Evolutionary conservation across 2,888 invertebrate genomes (phyloP).

Genomic region (Hypsopygia costalis): DNA sequence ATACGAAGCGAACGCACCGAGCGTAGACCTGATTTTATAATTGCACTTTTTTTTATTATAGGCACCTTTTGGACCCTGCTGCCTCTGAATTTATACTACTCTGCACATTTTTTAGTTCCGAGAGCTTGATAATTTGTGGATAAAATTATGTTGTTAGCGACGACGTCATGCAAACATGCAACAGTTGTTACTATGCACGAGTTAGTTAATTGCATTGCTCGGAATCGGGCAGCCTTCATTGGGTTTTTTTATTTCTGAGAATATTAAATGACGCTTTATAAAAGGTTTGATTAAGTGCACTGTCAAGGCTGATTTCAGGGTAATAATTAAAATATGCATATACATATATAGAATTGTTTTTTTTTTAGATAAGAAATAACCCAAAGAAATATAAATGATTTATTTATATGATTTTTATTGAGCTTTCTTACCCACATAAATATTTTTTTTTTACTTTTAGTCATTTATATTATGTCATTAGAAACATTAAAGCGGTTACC

Average conservation of each 20-base stretch:
- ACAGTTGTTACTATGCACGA: conserved; percentile 39
- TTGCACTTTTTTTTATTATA: not conserved
- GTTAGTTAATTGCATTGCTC: conserved; percentile 26
- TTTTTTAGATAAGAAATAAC: no score
- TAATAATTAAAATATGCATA: conserved; percentile 6
- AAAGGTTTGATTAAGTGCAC: conserved; percentile 28
- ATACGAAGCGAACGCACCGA: conserved; percentile 15
- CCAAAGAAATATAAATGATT: no score
- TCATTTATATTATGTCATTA: no score
- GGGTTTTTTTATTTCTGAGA: conserved; percentile 38
- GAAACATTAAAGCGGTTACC: no score
- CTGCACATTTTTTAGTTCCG: conserved; percentile 32
- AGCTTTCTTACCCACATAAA: no score
- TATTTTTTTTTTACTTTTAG: no score
- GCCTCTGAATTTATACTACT: conserved; percentile 41
- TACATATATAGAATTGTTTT: no score
- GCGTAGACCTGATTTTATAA: not conserved
- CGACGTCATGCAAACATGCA: conserved; percentile 23
- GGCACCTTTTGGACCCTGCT: conserved; percentile 16
- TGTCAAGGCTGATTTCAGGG: conserved; percentile 41
- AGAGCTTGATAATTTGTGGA: conserved; percentile 28
- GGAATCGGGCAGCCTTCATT: conserved; percentile 30
- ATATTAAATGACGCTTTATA: conserved; percentile 22
- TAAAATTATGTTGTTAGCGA: conserved; percentile 36
- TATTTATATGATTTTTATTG: no score